Evolutionary conservation across 2,113 vertebrate genomes (phyloP).

Genomic region (Motacilla alba): DNA sequence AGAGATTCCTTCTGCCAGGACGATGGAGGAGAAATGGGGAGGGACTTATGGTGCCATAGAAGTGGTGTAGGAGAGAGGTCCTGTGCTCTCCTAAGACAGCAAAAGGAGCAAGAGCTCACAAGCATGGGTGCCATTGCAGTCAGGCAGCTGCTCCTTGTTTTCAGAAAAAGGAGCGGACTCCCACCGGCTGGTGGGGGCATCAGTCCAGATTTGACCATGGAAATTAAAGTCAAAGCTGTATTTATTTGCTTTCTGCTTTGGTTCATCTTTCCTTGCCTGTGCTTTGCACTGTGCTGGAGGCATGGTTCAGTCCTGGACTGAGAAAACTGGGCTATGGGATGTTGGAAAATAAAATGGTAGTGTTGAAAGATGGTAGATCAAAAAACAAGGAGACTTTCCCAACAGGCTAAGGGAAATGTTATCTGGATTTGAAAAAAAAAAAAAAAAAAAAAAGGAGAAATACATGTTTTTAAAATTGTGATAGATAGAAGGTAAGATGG

Average conservation of each 20-base stretch:
- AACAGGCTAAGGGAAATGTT: not conserved
- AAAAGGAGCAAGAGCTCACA: not conserved
- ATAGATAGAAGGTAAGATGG: not conserved
- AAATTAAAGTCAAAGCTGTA: not conserved
- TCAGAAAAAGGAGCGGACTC: not conserved
- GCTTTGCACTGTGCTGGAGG: not conserved
- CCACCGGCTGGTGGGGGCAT: not conserved
- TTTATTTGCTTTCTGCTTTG: not conserved
- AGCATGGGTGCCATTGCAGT: not conserved
- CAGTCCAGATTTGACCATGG: not conserved
- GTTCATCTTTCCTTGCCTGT: not conserved
- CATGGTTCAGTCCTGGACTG: not conserved
- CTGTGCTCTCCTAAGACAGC: not conserved
- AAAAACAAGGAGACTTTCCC: not conserved
- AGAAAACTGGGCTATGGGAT: not conserved
- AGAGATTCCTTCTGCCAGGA: not conserved
- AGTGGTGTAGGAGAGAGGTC: not conserved
- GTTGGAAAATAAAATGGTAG: not conserved
- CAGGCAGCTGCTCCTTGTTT: not conserved
- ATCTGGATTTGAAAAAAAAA: not conserved
- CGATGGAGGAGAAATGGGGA: not conserved
- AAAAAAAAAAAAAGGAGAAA: not conserved
- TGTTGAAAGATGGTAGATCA: not conserved
- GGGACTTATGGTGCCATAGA: accelerated
- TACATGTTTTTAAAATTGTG: not conserved